phyloP scores from a whole-genome alignment of 1,140 invertebrate species.

The Trachymyrmex septentrionalis region DNA sequence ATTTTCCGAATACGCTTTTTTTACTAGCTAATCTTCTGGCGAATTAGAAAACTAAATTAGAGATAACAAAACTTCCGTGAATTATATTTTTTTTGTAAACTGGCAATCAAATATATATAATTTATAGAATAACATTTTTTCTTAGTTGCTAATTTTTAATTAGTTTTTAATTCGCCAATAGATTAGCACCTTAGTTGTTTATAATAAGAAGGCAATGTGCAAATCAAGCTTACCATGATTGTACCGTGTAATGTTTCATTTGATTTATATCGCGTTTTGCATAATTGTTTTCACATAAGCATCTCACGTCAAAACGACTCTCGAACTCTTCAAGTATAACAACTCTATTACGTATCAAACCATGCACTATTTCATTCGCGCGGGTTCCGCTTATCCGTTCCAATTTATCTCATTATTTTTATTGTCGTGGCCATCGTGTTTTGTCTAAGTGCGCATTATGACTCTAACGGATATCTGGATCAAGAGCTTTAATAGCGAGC shows the following conservation, averaged over 20 bases:
- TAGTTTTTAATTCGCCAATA: too few relatives aligned
- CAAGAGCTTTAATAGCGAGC: neutral
- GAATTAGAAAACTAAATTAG: too few relatives aligned
- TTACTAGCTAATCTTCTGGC: too few relatives aligned
- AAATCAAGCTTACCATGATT: neutral
- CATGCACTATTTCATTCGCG: neutral
- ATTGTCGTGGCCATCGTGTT: neutral
- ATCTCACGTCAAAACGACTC: neutral
- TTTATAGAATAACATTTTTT: too few relatives aligned
- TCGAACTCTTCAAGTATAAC: neutral
- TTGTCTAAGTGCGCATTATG: neutral
- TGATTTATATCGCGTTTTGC: neutral
- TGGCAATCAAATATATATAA: too few relatives aligned
- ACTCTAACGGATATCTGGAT: slow-evolving; percentile 5
- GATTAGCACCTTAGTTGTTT: too few relatives aligned
- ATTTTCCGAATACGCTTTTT: neutral
- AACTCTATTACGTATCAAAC: neutral
- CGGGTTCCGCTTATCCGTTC: neutral
- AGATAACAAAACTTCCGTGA: too few relatives aligned
- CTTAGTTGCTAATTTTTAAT: too few relatives aligned
- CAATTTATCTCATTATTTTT: neutral
- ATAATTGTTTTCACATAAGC: neutral
- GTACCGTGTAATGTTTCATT: neutral
- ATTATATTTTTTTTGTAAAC: too few relatives aligned
- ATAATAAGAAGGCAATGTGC: too few relatives aligned